phyloP scores from a whole-genome alignment of 2,888 invertebrate genomes.

The Hedychridium roseum region DNA sequence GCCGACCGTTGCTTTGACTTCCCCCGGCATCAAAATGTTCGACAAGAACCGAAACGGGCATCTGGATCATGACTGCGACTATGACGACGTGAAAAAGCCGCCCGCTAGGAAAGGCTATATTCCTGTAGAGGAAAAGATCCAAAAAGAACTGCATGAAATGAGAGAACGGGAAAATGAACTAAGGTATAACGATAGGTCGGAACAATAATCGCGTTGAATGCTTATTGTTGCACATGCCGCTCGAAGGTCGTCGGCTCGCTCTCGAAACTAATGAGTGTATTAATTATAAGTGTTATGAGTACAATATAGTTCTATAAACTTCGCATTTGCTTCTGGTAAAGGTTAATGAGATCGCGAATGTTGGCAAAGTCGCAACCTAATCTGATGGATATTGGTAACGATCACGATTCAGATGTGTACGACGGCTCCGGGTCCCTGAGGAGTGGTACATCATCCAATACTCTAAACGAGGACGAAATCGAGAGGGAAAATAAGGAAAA shows the following conservation, averaged over 20 bases:
- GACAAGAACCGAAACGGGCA: constrained; percentile 45
- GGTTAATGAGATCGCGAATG: constrained; percentile 61
- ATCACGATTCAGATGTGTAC: constrained; percentile 58
- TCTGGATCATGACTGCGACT: constrained; percentile 39
- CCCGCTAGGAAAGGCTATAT: constrained; percentile 79
- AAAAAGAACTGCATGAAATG: constrained; percentile 85
- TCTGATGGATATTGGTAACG: constrained; percentile 58
- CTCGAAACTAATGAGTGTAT: too few species aligned
- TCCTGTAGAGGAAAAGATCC: constrained; percentile 88
- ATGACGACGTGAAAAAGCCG: constrained; percentile 53
- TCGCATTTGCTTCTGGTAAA: too few species aligned
- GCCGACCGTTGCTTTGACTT: constrained; percentile 46
- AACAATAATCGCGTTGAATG: background rate
- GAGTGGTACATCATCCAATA: constrained; percentile 56
- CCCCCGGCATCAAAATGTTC: constrained; percentile 48
- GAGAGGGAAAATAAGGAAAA: constrained; percentile 52
- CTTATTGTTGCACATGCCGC: too few species aligned
- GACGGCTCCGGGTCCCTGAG: constrained; percentile 53
- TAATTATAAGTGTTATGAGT: too few species aligned
- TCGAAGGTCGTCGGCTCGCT: too few species aligned
- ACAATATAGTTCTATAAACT: too few species aligned
- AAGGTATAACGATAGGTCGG: constrained; percentile 63
- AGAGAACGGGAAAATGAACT: constrained; percentile 82
- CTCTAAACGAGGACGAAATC: constrained; percentile 54
- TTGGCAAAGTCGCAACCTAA: constrained; percentile 65